phyloP scores from a whole-genome alignment of 2,113 vertebrate genomes.

The Cisticola juncidis region DNA sequence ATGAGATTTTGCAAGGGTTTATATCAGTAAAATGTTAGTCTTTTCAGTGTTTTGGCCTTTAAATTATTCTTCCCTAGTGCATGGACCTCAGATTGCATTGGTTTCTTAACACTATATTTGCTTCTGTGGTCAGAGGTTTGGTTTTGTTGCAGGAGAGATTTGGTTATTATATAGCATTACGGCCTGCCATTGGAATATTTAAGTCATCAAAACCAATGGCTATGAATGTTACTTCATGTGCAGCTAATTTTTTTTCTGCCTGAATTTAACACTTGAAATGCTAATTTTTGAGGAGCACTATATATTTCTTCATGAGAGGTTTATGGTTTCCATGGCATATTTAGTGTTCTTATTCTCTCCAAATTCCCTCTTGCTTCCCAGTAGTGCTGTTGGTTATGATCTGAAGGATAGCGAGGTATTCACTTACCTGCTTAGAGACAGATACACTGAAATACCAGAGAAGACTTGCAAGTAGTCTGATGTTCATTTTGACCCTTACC shows the following conservation, averaged over 20 bases:
- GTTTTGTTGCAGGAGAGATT: neutral
- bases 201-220: neutral
- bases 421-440: neutral
- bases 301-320: neutral
- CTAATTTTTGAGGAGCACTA: neutral
- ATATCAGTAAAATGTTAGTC: neutral
- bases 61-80: neutral
- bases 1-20: neutral
- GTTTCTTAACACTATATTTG: neutral
- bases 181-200: neutral
- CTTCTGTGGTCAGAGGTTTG: neutral
- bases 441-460: constrained; percentile 24
- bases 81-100: neutral
- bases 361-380: neutral
- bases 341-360: neutral
- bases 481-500: constrained; percentile 58
- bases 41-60: neutral
- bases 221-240: neutral
- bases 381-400: neutral
- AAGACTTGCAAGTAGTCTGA: constrained; percentile 3
- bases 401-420: neutral
- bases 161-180: neutral
- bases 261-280: neutral
- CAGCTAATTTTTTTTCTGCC: neutral
- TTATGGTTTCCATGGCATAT: neutral